Conservation (phyloP, 2,797 vertebrate species). For the Anguilla obscura region DNA sequence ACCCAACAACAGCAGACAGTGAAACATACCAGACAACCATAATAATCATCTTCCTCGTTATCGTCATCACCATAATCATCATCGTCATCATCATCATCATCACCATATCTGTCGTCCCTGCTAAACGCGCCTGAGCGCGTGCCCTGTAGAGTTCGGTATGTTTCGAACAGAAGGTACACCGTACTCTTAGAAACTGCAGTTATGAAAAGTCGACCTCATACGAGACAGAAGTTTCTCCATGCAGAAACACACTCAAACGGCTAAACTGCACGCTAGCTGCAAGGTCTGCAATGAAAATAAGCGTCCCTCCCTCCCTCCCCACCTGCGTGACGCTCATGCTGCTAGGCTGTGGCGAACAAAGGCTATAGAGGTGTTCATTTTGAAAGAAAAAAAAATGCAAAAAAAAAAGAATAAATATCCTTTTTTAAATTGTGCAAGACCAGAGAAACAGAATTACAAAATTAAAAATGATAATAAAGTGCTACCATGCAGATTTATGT, state of each 20-base stretch:
- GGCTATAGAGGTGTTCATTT: conserved; percentile 66
- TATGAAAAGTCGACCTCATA: neutral
- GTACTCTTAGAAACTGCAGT: neutral
- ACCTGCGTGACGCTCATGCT: conserved; percentile 49
- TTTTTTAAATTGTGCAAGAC: conserved; percentile 40
- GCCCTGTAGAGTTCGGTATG: neutral
- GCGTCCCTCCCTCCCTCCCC: conserved; percentile 3
- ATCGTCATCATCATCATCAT: conserved; percentile 37
- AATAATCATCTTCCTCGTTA: conserved; percentile 44
- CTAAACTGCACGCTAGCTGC: neutral
- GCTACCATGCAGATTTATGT: conserved; percentile 64
- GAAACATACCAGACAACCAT: conserved; percentile 53
- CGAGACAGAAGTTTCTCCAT: neutral
- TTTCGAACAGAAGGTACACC: conserved; percentile 13
- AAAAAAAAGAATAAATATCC: conserved; percentile 40
- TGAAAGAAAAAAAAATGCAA: conserved; percentile 27
- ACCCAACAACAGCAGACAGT: conserved; percentile 57
- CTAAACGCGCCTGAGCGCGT: neutral
- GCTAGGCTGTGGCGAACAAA: conserved; percentile 69
- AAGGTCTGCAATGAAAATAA: conserved; percentile 44
- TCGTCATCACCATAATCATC: conserved; percentile 35
- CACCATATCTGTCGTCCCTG: conserved; percentile 37
- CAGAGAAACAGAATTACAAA: conserved; percentile 34
- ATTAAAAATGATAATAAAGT: conserved; percentile 63
- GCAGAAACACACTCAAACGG: neutral